phyloP scores from a whole-genome alignment of 1,140 invertebrate species.

The Zophobas atratus region DNA sequence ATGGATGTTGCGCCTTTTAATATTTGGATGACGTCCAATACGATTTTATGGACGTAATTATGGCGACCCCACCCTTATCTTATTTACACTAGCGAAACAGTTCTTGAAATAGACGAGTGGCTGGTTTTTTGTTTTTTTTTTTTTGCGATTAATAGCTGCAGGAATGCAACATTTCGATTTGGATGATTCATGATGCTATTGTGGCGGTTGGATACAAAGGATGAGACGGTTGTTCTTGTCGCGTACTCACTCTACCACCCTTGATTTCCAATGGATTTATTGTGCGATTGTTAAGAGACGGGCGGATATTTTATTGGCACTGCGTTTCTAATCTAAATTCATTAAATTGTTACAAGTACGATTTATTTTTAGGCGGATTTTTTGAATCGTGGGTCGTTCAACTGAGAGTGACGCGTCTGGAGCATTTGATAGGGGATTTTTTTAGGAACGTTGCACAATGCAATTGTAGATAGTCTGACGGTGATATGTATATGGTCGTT shows the following conservation, averaged over 20 bases:
- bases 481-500: no score
- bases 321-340: background rate
- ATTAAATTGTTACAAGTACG: background rate
- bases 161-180: background rate
- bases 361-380: background rate
- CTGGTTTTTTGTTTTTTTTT: background rate
- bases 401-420: no score
- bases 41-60: background rate
- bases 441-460: no score
- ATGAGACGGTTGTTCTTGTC: background rate
- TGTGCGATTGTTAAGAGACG: background rate
- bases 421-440: no score
- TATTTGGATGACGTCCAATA: conserved; percentile 2
- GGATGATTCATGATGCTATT: background rate
- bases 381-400: no score
- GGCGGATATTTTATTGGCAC: no score
- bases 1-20: background rate
- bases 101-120: background rate
- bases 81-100: background rate
- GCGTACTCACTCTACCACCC: background rate
- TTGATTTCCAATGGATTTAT: background rate
- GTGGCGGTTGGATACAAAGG: background rate
- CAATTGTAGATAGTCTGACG: no score
- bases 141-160: background rate
- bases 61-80: conserved; percentile 7